These are phyloP conservation scores for Notamacropus eugenii DNA, from an alignment of 2,797 vertebrate species.

Conservation along the genomic window DNA sequence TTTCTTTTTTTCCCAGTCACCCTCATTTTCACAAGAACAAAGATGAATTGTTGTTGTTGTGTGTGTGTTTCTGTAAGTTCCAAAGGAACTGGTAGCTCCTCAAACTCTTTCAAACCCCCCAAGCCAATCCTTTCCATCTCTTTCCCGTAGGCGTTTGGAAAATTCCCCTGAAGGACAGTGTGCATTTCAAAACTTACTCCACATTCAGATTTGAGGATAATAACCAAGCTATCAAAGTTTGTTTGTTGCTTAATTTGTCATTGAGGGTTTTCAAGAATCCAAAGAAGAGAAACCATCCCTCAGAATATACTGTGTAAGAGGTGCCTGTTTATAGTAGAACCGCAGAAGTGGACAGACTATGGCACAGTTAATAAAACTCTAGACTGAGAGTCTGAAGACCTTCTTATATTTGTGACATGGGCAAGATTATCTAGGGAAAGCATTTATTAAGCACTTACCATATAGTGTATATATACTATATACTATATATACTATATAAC, in stretches of 20 bases:
- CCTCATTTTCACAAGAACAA: conserved; percentile 70
- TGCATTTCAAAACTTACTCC: neutral
- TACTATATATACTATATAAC: too few species aligned
- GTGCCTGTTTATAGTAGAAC: neutral
- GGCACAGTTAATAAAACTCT: neutral
- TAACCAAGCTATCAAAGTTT: neutral
- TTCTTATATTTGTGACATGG: neutral
- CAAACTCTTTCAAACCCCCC: conserved; percentile 20
- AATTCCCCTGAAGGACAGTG: conserved; percentile 7
- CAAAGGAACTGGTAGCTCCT: conserved; percentile 17
- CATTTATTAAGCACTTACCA: neutral
- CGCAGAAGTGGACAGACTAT: neutral
- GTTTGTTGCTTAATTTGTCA: neutral
- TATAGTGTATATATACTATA: too few species aligned
- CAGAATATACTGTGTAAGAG: neutral
- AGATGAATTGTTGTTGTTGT: conserved; percentile 54
- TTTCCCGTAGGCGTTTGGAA: neutral
- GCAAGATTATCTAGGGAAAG: neutral
- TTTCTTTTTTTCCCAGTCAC: conserved; percentile 67
- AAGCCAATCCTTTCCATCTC: neutral
- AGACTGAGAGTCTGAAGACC: neutral
- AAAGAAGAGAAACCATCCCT: conserved; percentile 13
- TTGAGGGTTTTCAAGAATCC: neutral
- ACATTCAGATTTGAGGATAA: neutral
- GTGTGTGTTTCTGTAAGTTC: neutral